phyloP scores from a whole-genome alignment of 2,113 vertebrate genomes.

The Danionella cerebrum region DNA sequence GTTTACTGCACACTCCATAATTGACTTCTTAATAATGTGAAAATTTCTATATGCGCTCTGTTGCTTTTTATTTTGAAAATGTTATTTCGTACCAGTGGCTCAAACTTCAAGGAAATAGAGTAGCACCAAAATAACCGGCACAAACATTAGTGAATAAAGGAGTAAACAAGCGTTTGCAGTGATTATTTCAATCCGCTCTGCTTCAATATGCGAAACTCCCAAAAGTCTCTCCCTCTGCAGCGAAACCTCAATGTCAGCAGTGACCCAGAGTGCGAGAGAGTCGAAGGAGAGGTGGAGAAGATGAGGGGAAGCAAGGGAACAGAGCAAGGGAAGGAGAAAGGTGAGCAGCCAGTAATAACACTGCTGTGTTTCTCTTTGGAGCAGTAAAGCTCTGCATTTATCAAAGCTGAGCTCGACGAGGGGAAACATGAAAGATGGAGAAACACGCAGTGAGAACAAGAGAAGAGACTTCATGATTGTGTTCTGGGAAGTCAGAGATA shows the following conservation, averaged over 20 bases:
- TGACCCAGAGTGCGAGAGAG: conserved; percentile 24
- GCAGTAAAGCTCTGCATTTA: not conserved
- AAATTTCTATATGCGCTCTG: too few species aligned
- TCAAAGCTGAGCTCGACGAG: conserved; percentile 10
- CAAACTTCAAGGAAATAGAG: too few species aligned
- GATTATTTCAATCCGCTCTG: conserved; percentile 42
- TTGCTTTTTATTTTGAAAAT: too few species aligned
- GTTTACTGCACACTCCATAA: too few species aligned
- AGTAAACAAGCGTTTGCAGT: conserved; percentile 33
- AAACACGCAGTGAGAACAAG: conserved; percentile 14
- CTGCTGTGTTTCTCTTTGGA: not conserved
- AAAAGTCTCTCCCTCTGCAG: conserved; percentile 36
- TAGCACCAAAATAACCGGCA: too few species aligned
- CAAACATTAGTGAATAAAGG: too few species aligned
- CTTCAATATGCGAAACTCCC: conserved; percentile 29
- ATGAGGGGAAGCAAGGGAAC: conserved; percentile 26
- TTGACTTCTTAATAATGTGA: too few species aligned
- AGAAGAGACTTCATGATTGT: not conserved
- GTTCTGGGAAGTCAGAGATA: not conserved
- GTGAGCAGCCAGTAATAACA: conserved; percentile 11
- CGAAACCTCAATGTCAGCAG: conserved; percentile 34
- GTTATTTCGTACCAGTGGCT: too few species aligned
- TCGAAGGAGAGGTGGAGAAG: not conserved
- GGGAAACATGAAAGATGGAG: conserved; percentile 38
- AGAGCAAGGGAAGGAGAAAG: conserved; percentile 31